A percentile compares a stretch with the other conserved stretches of the same genome.
These are phyloP conservation scores for Bujurquina vittata DNA, from an alignment of 2,113 vertebrate genomes.

Conservation along the genomic window DNA sequence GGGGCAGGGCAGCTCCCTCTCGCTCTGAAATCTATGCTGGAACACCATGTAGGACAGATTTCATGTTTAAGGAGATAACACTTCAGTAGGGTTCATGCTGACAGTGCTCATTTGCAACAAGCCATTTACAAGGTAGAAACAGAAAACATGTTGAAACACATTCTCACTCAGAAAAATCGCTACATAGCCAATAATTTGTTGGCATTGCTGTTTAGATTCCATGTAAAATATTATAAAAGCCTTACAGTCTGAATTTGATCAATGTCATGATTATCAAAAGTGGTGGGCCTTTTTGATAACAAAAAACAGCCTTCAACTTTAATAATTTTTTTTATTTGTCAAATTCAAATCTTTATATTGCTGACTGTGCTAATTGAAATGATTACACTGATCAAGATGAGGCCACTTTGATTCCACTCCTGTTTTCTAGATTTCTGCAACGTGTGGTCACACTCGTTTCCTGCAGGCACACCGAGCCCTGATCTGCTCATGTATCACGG, in stretches of 20 bases:
- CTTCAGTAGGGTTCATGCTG: not conserved
- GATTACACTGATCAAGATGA: not conserved
- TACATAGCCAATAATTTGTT: not conserved
- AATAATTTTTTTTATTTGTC: not conserved
- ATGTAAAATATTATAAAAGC: too few species aligned
- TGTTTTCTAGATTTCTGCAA: not conserved
- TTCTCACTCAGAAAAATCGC: not conserved
- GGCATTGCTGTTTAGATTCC: not conserved
- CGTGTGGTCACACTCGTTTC: constrained; percentile 21
- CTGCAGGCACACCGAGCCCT: constrained; percentile 38
- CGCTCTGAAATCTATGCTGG: too few species aligned
- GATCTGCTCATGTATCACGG: constrained; percentile 60
- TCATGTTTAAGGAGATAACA: not conserved
- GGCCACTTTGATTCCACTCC: not conserved
- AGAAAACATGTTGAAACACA: not conserved
- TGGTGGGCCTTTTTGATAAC: too few species aligned
- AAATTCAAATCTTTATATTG: not conserved
- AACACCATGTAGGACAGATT: too few species aligned
- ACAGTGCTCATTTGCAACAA: not conserved
- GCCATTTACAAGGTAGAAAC: not conserved
- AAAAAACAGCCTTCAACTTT: not conserved
- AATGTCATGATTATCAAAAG: not conserved
- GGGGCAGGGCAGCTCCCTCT: not conserved
- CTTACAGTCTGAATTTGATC: not conserved
- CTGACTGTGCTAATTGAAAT: not conserved